phyloP scores from a whole-genome alignment of 2,888 invertebrate species.

The Drosophila bunnanda region DNA sequence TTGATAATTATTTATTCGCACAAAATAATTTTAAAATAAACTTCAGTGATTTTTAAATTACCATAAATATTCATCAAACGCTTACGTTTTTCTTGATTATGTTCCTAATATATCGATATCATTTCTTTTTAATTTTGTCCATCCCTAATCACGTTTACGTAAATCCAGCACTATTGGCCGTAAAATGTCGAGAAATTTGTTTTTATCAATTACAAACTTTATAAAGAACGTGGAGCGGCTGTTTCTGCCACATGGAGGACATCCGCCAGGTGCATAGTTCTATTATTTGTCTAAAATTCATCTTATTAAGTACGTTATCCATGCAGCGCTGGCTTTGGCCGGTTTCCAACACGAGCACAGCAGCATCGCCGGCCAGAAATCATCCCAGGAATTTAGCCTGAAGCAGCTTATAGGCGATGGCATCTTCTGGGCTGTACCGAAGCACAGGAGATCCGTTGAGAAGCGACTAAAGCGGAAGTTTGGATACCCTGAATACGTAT shows the following conservation, averaged over 20 bases:
- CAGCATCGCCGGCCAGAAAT: slow-evolving; percentile 14
- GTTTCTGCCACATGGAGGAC: slow-evolving; percentile 79
- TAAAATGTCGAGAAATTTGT: slow-evolving; percentile 78
- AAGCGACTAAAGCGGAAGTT: slow-evolving; percentile 90
- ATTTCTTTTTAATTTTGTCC: not conserved
- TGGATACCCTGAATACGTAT: slow-evolving; percentile 88
- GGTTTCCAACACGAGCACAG: slow-evolving; percentile 52
- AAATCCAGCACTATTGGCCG: slow-evolving; percentile 39
- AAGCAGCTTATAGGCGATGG: slow-evolving; percentile 90
- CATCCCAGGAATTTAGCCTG: slow-evolving; percentile 85
- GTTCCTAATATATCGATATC: slow-evolving; percentile 7
- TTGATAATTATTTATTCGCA: too few species aligned
- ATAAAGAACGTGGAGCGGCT: slow-evolving; percentile 85
- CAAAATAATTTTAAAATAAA: too few species aligned
- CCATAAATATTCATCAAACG: not conserved
- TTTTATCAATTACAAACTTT: slow-evolving; percentile 82
- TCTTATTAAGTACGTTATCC: not conserved
- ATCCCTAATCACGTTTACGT: slow-evolving; percentile 27
- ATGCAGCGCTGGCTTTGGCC: slow-evolving; percentile 58
- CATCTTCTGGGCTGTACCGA: slow-evolving; percentile 87
- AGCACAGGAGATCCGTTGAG: slow-evolving; percentile 89
- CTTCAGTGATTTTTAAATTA: too few species aligned
- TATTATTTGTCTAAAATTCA: too few species aligned
- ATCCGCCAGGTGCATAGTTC: slow-evolving; percentile 85
- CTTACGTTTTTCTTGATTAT: not conserved